Evolutionary conservation across 2,797 vertebrate genomes (phyloP).

Genomic region (Scolopax rusticola): DNA sequence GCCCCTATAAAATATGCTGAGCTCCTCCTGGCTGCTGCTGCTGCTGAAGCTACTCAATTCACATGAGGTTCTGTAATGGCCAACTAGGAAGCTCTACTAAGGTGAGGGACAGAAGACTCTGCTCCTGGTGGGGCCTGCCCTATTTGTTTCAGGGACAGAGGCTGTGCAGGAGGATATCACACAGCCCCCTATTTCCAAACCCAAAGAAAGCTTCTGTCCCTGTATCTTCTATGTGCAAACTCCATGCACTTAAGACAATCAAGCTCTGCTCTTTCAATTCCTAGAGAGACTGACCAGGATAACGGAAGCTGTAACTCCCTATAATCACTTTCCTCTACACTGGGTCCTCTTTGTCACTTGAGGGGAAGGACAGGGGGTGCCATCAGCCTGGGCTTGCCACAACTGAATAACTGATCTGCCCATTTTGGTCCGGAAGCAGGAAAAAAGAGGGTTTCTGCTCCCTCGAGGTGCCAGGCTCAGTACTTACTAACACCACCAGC

Average conservation of each 20-base stretch:
- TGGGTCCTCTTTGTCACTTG: neutral
- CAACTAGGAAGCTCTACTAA: neutral
- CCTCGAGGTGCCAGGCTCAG: neutral
- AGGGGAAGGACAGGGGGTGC: neutral
- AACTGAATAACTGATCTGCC: neutral
- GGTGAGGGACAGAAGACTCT: neutral
- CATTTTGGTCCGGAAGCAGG: neutral
- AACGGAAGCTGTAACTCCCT: neutral
- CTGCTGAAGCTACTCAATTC: neutral
- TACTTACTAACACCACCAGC: neutral
- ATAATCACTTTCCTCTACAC: neutral
- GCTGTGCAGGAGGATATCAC: neutral
- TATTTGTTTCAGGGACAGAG: neutral
- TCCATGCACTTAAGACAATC: neutral
- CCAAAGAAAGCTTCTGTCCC: neutral
- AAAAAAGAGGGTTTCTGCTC: neutral
- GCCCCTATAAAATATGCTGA: neutral
- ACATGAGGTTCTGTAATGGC: neutral
- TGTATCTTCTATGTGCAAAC: neutral
- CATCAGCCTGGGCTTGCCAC: neutral
- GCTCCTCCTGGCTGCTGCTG: neutral
- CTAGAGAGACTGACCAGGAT: neutral
- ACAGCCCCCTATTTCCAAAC: neutral
- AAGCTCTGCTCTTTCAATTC: neutral
- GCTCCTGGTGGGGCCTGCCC: neutral